These are phyloP conservation scores for Cavia porcellus DNA, from an alignment of 2,113 vertebrate genomes.

Conservation along the genomic window DNA sequence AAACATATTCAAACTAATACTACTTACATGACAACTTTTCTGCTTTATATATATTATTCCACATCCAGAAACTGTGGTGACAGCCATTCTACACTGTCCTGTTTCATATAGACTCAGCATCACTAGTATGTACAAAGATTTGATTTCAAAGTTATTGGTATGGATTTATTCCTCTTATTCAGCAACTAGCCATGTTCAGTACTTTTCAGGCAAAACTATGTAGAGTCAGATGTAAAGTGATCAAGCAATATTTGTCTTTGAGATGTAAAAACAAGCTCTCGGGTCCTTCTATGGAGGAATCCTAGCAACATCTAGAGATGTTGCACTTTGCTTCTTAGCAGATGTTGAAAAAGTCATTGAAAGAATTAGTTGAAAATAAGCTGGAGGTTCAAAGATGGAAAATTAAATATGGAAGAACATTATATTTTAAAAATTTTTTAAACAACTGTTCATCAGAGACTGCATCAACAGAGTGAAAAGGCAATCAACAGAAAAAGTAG, in stretches of 20 bases:
- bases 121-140: background rate
- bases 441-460: background rate
- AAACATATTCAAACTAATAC: background rate
- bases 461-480: background rate
- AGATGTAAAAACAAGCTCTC: background rate
- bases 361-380: background rate
- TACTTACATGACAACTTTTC: background rate
- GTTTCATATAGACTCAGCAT: background rate
- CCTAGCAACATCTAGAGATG: background rate
- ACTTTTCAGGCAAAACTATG: background rate
- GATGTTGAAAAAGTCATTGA: background rate
- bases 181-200: background rate
- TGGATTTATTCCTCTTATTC: background rate
- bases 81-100: background rate
- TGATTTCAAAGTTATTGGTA: background rate
- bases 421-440: background rate
- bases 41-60: background rate
- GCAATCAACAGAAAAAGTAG: background rate
- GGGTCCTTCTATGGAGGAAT: background rate
- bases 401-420: background rate
- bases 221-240: background rate
- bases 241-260: background rate
- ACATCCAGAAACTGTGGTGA: background rate
- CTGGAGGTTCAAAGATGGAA: background rate
- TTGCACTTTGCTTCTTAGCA: background rate